phyloP scores from a whole-genome alignment of 2,113 vertebrate genomes.

The Lepus europaeus region DNA sequence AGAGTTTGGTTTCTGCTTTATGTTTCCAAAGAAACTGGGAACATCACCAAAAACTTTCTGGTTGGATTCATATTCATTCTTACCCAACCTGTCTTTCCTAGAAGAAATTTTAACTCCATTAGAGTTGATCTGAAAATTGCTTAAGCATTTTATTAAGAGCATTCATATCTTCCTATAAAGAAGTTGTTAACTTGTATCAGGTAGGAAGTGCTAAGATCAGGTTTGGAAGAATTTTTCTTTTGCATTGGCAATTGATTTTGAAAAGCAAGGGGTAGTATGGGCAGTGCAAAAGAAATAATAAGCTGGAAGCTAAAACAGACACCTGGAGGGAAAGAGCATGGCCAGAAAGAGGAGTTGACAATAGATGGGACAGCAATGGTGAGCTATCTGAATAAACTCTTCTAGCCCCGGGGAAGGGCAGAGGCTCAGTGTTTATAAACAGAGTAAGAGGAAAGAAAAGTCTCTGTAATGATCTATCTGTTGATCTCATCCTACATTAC shows the following conservation, averaged over 20 bases:
- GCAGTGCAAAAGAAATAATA: background rate
- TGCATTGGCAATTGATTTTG: conserved; percentile 63
- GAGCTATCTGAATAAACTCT: background rate
- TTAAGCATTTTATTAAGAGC: conserved; percentile 42
- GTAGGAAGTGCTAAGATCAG: conserved; percentile 1
- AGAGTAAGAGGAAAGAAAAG: background rate
- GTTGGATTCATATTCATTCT: conserved; percentile 33
- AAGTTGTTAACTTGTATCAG: background rate
- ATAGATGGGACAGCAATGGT: background rate
- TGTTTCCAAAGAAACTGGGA: background rate
- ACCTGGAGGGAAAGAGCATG: conserved; percentile 28
- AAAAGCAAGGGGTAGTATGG: conserved; percentile 22
- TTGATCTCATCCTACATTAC: background rate
- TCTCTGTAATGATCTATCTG: background rate
- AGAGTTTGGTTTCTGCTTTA: conserved; percentile 13
- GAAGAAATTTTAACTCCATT: conserved; percentile 52
- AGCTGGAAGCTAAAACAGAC: background rate
- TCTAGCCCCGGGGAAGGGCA: background rate
- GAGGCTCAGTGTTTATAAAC: background rate
- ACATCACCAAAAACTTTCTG: conserved; percentile 47
- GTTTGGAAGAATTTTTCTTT: conserved; percentile 47
- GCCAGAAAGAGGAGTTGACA: conserved; percentile 2
- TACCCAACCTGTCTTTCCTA: conserved; percentile 53
- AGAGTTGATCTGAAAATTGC: conserved; percentile 47
- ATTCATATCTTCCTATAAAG: conserved; percentile 44